Base-by-base conservation (phyloP, 2,888 invertebrate species). In the Gisinianus flammeolus region DNA sequence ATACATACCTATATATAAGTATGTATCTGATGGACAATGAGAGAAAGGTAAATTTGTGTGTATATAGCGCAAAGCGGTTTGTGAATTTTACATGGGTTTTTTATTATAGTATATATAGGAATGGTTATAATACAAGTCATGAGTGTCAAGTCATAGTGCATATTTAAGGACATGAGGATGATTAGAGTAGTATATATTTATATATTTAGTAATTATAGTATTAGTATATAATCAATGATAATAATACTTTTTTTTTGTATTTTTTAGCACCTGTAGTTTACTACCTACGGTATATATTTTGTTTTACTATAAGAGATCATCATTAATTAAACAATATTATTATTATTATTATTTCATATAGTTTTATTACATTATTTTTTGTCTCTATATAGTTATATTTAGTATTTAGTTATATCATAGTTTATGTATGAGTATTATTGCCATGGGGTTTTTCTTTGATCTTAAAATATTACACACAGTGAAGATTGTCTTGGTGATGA, bases 401-500 rank as follows among this genome's bases (percentile, higher is more conserved):
- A n/a, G n/a, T n/a, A n/a, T 54, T 5, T 54, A 54, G n/a, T 54
- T 8, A 54, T 54, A 54, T 19, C n/a, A 44, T 54, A 54, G n/a
- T n/a, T n/a, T 54, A n/a, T n/a, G 54, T 54, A 54, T 54, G 54
- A 54, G 54, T 54, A 12, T 62, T 62, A 62, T 62, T 62, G 62
- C 62, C 62, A 62, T 62, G 12, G 62, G 62, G 62, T 62, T 62
- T 62, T 26, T 58, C 56, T 58, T 58, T 22, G 62, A 62, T 62
- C 44, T 16, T n/a, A 10, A 16, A 54, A 54, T n/a, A 54, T n/a
- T 54, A 62, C 26, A 62, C 62, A 62, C 62, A 62, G 62, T 62
- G 54, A 62, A 62, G 62, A 62, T 62, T 62, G 62, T 62, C 62
- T 62, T 26, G 62, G 26, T 62, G 28, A 62, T 62, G 62, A 44